Conservation (phyloP, 1,140 invertebrate species). For the Drosophila paulistorum region DNA sequence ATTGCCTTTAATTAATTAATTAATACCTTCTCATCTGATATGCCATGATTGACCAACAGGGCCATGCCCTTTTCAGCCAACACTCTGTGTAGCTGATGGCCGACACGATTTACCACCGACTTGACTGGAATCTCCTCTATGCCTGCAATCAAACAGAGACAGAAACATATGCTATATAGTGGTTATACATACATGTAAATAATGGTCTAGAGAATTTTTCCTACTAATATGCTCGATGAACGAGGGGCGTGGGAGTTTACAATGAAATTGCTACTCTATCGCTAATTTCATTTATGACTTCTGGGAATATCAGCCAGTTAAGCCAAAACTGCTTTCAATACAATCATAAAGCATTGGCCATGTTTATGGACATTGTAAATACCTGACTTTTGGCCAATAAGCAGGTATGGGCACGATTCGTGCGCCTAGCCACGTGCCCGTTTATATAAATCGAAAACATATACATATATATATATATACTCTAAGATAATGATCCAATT, state of each 20-base stretch:
- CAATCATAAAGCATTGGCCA: constrained; percentile 42
- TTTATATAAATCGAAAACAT: constrained; percentile 7
- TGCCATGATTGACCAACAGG: constrained; percentile 89
- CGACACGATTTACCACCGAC: constrained; percentile 87
- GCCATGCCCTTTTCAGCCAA: constrained; percentile 88
- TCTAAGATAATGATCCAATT: constrained; percentile 28
- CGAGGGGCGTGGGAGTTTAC: constrained; percentile 53
- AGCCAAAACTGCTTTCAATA: constrained; percentile 28
- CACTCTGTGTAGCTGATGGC: constrained; percentile 87
- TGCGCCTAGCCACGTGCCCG: constrained; percentile 27
- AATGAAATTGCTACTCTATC: constrained; percentile 54
- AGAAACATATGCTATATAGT: background rate
- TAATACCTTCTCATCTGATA: constrained; percentile 88
- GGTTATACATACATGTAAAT: background rate
- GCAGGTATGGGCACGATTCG: constrained; percentile 25
- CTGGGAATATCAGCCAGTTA: constrained; percentile 28
- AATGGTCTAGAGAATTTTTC: background rate
- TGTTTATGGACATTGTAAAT: constrained; percentile 40
- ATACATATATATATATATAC: background rate
- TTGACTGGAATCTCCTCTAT: constrained; percentile 87
- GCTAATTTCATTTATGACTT: constrained; percentile 48
- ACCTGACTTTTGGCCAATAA: constrained; percentile 4
- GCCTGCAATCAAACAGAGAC: constrained; percentile 83
- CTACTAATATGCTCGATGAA: constrained; percentile 3
- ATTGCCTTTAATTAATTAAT: background rate